phyloP scores from a whole-genome alignment of 1,140 invertebrate species.

The Protaetia brevitarsis region DNA sequence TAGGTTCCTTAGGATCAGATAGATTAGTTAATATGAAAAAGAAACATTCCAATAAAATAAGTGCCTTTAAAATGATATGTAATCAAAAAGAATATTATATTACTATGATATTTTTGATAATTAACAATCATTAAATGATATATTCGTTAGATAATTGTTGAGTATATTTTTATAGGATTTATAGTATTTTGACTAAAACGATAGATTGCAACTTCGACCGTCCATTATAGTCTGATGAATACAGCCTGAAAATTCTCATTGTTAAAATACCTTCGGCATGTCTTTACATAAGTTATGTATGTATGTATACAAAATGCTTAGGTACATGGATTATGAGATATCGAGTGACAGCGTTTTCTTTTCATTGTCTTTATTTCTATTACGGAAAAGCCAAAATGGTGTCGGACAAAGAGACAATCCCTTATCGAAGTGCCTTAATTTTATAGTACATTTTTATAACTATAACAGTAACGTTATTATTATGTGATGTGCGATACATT shows the following conservation, averaged over 20 bases:
- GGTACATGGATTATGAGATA: not conserved
- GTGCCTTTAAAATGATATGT: not conserved
- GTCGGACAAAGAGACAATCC: conserved; percentile 1
- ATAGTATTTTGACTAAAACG: not conserved
- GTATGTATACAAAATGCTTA: not conserved
- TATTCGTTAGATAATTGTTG: no score
- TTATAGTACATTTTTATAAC: conserved; percentile 1
- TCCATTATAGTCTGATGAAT: not conserved
- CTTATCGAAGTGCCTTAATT: not conserved
- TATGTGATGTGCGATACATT: conserved; percentile 8
- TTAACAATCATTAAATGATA: no score
- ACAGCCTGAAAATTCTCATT: conserved; percentile 7
- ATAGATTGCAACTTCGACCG: not conserved
- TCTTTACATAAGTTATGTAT: not conserved
- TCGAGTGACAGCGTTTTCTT: not conserved
- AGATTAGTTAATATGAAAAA: no score
- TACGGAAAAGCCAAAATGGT: not conserved
- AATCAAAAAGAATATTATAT: not conserved
- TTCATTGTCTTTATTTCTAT: not conserved
- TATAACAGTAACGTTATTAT: no score
- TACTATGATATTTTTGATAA: conserved; percentile 12
- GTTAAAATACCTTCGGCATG: not conserved
- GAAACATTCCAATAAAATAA: conserved; percentile 11
- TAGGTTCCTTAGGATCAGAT: no score
- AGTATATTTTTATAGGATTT: no score